Base-by-base conservation (phyloP, 1,140 invertebrate species). In the Agrilus planipennis region DNA sequence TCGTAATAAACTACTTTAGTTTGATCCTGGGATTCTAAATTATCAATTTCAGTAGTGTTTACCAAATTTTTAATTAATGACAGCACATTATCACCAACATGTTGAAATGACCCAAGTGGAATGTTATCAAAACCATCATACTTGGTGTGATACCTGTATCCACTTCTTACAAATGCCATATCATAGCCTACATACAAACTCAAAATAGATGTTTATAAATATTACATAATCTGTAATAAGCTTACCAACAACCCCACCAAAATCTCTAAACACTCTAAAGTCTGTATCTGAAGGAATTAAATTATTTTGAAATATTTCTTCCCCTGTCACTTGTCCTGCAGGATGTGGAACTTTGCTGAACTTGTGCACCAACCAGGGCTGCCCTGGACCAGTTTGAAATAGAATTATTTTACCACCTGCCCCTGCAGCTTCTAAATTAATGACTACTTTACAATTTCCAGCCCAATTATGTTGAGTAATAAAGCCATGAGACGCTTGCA, bases 401-500 rank as follows among this genome's bases (percentile, higher is more conserved):
- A 88, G 62, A 30, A 79, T 66, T 47, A 84, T 77, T 56, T 76
- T 73, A 2, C 84, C 84, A 15, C 83, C 84, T 54, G 75, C 72
- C 2, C 85, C 85, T 31, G 74, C 78, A 0, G 83, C 75, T 58
- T 88, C 85, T 31, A 88, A 53, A 60, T 89, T 89, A 14, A 89
- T 65, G 41, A 88, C 75, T 2, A 74, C 71, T 40, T 68, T 68
- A 7, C 81, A 64, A 3, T 70, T 60, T n/a, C 68, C 58, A 0
- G 75, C 67, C 84, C 84, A 89, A 25, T 64, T 69, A 59, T 90
- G 86, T 35, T 77, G 61, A 0, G 77, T 78, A 16, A 89, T 77
- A 54, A 87, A 89, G 2, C 76, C 82, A 63, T 89, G 84, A 16
- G 81, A 72, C 1, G 69, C 84, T 71, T 73, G 67, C 29, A 84